phyloP scores from a whole-genome alignment of 2,888 invertebrate species.

The Campoplex nolae region DNA sequence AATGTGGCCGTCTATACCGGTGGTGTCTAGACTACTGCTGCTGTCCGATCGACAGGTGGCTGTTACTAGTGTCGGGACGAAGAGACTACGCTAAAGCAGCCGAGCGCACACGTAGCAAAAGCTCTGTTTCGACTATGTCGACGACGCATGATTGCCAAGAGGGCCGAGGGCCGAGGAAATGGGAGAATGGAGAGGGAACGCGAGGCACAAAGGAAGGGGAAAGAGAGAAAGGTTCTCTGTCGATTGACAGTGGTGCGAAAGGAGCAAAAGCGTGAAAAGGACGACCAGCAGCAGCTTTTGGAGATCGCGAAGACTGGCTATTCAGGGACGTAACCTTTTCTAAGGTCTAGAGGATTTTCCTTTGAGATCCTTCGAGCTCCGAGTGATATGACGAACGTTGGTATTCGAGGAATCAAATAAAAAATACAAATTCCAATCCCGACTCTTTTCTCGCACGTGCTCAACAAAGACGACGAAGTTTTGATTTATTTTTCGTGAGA shows the following conservation, averaged over 20 bases:
- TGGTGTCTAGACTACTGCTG: slow-evolving; percentile 67
- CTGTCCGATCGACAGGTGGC: slow-evolving; percentile 73
- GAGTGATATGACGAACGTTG: background rate
- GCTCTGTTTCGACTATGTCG: slow-evolving; percentile 45
- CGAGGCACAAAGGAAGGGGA: background rate
- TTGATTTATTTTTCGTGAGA: background rate
- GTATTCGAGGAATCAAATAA: background rate
- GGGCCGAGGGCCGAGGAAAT: slow-evolving; percentile 1
- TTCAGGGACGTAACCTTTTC: slow-evolving; percentile 43
- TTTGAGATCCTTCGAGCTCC: background rate
- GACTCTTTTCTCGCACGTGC: background rate
- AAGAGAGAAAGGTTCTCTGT: background rate
- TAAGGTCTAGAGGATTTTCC: background rate
- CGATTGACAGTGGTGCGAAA: background rate
- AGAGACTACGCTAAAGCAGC: slow-evolving; percentile 24
- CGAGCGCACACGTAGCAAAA: slow-evolving; percentile 42
- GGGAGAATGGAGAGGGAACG: background rate
- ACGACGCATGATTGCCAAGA: slow-evolving; percentile 47
- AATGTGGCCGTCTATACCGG: slow-evolving; percentile 47
- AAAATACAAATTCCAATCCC: background rate
- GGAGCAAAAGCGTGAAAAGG: slow-evolving; percentile 38
- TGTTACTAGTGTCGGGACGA: slow-evolving; percentile 68
- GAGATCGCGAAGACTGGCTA: slow-evolving; percentile 15
- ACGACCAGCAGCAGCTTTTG: slow-evolving; percentile 29
- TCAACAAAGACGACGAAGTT: background rate